These are phyloP conservation scores for Pampusana beccarii DNA, from an alignment of 2,113 vertebrate species.

Conservation along the genomic window DNA sequence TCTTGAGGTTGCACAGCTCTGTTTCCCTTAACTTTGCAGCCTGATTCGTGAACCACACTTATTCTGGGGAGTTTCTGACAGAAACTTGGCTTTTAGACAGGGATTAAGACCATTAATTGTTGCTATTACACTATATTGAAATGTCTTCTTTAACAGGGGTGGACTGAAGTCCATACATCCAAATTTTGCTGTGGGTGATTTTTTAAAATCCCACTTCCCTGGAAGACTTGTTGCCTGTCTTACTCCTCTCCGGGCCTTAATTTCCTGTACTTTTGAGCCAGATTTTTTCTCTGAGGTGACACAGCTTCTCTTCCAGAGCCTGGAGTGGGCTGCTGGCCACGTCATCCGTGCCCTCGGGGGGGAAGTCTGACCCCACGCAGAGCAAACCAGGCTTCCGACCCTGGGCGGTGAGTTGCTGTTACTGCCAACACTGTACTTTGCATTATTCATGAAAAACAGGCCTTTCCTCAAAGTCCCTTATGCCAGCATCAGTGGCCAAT, in stretches of 20 bases:
- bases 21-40: background rate
- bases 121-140: background rate
- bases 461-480: background rate
- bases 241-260: background rate
- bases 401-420: background rate
- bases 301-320: background rate
- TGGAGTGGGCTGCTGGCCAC: background rate
- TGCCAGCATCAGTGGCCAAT: background rate
- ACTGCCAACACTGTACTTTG: background rate
- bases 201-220: background rate
- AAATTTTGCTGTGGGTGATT: background rate
- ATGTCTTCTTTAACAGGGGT: background rate
- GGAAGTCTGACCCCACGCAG: background rate
- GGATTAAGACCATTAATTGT: background rate
- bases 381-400: background rate
- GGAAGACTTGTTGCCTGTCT: background rate
- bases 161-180: background rate
- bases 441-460: constrained; percentile 4
- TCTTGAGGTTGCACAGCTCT: constrained; percentile 5
- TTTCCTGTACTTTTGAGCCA: background rate
- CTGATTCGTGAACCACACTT: background rate
- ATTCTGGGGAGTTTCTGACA: constrained; percentile 5
- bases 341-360: fast-evolving
- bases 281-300: background rate
- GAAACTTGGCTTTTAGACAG: background rate